Conservation (phyloP, 2,888 invertebrate species). For the Matsumyia berberina region DNA sequence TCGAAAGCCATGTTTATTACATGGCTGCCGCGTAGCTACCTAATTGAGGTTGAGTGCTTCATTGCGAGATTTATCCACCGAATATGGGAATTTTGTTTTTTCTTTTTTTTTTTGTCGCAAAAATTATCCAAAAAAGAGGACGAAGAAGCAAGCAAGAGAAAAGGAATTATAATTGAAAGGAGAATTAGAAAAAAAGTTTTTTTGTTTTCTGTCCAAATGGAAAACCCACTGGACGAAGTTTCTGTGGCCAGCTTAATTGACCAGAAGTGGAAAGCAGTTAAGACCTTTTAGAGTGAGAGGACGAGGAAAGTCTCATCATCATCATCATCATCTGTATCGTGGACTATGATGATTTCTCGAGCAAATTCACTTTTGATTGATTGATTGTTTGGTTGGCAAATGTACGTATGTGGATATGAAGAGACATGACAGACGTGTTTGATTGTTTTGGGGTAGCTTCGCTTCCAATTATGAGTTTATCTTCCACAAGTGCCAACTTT, state of each 20-base stretch:
- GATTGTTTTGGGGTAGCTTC: neutral
- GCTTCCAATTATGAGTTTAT: conserved; percentile 10
- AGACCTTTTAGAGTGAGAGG: conserved; percentile 19
- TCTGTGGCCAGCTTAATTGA: neutral
- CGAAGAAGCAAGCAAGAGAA: neutral
- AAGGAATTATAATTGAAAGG: conserved; percentile 13
- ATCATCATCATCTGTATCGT: conserved; percentile 1
- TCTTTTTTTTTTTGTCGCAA: neutral
- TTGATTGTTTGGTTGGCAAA: conserved; percentile 22
- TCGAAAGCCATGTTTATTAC: conserved; percentile 56
- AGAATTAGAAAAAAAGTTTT: neutral
- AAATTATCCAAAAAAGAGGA: neutral
- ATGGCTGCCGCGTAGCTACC: neutral
- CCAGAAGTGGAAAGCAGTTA: conserved; percentile 39
- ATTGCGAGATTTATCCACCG: neutral
- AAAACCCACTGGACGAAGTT: neutral
- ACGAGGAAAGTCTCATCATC: conserved; percentile 47
- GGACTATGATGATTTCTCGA: conserved; percentile 13
- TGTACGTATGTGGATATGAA: conserved; percentile 7
- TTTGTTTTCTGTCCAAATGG: neutral
- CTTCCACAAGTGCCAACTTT: neutral
- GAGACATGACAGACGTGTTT: conserved; percentile 11
- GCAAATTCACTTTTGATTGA: conserved; percentile 53
- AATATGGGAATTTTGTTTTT: neutral
- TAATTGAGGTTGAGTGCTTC: conserved; percentile 19